Conservation (phyloP, 2,888 invertebrate genomes). For the Micropterix aruncella region DNA sequence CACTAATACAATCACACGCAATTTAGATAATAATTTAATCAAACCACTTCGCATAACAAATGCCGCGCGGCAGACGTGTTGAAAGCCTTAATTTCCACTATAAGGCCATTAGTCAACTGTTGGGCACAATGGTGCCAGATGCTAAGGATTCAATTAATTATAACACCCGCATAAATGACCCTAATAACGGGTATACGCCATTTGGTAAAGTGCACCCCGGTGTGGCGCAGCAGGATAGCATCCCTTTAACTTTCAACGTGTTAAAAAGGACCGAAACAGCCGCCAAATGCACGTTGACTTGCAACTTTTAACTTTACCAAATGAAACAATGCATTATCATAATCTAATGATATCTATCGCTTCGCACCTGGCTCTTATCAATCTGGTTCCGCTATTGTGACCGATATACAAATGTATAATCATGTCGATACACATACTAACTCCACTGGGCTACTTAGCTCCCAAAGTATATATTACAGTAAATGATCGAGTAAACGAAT, state of each 20-base stretch:
- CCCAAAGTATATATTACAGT: too few relatives aligned
- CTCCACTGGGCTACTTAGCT: too few relatives aligned
- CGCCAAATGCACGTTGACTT: not conserved
- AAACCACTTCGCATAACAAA: not conserved
- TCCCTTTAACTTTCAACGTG: not conserved
- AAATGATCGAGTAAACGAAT: too few relatives aligned
- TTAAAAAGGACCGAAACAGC: not conserved
- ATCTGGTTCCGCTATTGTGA: not conserved
- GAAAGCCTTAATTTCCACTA: not conserved
- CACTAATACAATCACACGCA: too few relatives aligned
- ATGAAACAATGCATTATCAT: not conserved
- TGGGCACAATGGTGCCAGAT: not conserved
- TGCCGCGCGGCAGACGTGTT: not conserved
- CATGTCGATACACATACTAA: too few relatives aligned
- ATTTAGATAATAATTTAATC: too few relatives aligned
- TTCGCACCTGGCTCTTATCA: not conserved
- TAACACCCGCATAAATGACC: not conserved
- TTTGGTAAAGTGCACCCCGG: not conserved
- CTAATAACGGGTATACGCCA: not conserved
- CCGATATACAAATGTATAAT: too few relatives aligned
- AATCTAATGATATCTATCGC: not conserved
- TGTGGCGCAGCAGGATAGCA: not conserved
- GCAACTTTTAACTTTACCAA: not conserved
- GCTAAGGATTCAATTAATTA: not conserved
- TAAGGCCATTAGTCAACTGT: not conserved